Conservation (phyloP, 2,888 invertebrate species). For the Heliconius cydno region DNA sequence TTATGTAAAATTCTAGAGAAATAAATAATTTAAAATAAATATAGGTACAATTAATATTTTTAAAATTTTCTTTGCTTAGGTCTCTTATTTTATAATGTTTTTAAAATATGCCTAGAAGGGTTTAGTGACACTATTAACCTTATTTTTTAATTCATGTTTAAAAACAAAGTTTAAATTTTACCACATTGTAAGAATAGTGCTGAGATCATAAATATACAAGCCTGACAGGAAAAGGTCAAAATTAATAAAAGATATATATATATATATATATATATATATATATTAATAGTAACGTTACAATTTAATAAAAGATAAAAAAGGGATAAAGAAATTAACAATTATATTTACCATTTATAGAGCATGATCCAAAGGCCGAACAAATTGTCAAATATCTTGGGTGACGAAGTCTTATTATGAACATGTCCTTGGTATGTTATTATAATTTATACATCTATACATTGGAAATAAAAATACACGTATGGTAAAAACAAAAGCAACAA, state of each 20-base stretch:
- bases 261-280: background rate
- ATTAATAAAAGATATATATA: background rate
- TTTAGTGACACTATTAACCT: background rate
- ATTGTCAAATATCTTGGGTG: slow-evolving; percentile 73
- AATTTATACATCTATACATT: slow-evolving; percentile 69
- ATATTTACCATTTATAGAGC: slow-evolving; percentile 73
- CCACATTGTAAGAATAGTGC: background rate
- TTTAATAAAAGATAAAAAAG: background rate
- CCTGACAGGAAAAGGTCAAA: background rate
- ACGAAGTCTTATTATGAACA: slow-evolving; percentile 78
- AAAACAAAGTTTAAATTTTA: background rate
- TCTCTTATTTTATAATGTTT: too few species aligned
- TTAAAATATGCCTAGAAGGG: background rate
- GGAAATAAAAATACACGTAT: slow-evolving; percentile 54
- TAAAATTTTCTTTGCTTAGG: background rate
- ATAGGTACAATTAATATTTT: background rate
- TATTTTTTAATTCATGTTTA: background rate
- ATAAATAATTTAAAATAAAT: too few species aligned
- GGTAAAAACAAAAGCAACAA: slow-evolving; percentile 26
- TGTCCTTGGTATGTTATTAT: slow-evolving; percentile 77
- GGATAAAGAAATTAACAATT: slow-evolving; percentile 33
- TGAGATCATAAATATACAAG: background rate
- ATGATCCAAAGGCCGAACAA: slow-evolving; percentile 73
- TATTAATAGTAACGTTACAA: background rate
- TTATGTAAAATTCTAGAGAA: background rate